Evolutionary conservation across 2,888 invertebrate species (phyloP).

Genomic region (Ditula angustiorana): DNA sequence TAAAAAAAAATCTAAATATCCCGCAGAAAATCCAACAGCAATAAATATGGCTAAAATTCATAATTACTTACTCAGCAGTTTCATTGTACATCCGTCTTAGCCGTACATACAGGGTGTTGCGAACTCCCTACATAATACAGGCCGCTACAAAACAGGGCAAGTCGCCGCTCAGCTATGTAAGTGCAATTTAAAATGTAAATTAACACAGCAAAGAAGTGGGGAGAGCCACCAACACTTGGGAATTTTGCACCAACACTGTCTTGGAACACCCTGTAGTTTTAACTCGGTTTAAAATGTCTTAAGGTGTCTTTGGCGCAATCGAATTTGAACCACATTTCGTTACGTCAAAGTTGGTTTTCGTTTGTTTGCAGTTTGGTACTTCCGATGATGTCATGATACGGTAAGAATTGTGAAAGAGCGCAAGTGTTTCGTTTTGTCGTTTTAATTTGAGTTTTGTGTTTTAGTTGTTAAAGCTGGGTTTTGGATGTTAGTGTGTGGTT

Average conservation of each 20-base stretch:
- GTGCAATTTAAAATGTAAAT: constrained; percentile 87
- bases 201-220: constrained; percentile 84
- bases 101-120: constrained; percentile 54
- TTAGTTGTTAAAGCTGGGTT: constrained; percentile 47
- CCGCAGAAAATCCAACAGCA: neutral
- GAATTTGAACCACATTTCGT: neutral
- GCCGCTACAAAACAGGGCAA: constrained; percentile 76
- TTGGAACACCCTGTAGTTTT: constrained; percentile 62
- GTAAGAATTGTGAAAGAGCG: constrained; percentile 48
- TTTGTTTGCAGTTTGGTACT: neutral
- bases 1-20: neutral
- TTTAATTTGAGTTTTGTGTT: constrained; percentile 47
- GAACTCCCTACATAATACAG: constrained; percentile 54
- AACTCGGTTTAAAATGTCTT: constrained; percentile 15
- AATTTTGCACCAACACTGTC: constrained; percentile 72
- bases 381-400: constrained; percentile 12
- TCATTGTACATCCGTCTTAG: constrained; percentile 44
- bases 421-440: constrained; percentile 39
- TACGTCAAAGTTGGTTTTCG: constrained; percentile 9
- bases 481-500: constrained; percentile 40
- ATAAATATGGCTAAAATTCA: constrained; percentile 18
- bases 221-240: constrained; percentile 66
- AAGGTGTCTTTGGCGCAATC: constrained; percentile 11
- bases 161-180: constrained; percentile 82
- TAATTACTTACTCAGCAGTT: constrained; percentile 34